phyloP scores from a whole-genome alignment of 1,140 invertebrate species.

The Littorina saxatilis region DNA sequence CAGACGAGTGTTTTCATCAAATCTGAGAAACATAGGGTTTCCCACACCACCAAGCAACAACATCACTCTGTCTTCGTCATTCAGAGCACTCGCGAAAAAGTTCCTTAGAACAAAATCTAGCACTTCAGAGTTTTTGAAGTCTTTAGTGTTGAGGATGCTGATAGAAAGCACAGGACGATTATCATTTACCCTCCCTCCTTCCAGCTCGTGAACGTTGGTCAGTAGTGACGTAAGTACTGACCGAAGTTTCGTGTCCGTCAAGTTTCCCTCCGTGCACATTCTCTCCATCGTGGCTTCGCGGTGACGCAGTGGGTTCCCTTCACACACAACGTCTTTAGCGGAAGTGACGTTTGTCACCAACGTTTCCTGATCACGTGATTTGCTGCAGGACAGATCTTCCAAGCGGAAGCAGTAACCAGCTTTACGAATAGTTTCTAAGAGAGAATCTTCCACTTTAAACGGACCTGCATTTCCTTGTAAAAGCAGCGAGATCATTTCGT shows the following conservation, averaged over 20 bases:
- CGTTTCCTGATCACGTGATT: background rate
- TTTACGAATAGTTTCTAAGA: background rate
- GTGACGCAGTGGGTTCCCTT: background rate
- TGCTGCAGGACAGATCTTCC: slow-evolving; percentile 28
- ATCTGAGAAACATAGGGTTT: background rate
- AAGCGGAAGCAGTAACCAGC: slow-evolving; percentile 21
- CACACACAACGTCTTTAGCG: background rate
- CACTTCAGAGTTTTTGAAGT: slow-evolving; percentile 14
- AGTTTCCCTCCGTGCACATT: slow-evolving; percentile 11
- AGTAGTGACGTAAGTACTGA: slow-evolving; percentile 12
- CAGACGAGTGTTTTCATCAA: slow-evolving; percentile 7
- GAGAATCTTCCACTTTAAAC: background rate
- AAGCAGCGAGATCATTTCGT: background rate
- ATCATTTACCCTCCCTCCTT: background rate
- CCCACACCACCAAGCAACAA: slow-evolving; percentile 23
- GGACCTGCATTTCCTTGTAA: background rate
- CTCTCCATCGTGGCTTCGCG: background rate
- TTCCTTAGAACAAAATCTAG: slow-evolving; percentile 14
- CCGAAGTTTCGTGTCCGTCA: background rate
- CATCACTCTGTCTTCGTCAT: background rate
- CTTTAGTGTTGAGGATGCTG: slow-evolving; percentile 20
- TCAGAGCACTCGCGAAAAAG: background rate
- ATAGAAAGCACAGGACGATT: background rate
- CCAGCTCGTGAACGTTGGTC: background rate
- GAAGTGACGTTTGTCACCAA: slow-evolving; percentile 2